Evolutionary conservation across 2,888 invertebrate genomes (phyloP).

Genomic region (Physocephala rufipes): DNA sequence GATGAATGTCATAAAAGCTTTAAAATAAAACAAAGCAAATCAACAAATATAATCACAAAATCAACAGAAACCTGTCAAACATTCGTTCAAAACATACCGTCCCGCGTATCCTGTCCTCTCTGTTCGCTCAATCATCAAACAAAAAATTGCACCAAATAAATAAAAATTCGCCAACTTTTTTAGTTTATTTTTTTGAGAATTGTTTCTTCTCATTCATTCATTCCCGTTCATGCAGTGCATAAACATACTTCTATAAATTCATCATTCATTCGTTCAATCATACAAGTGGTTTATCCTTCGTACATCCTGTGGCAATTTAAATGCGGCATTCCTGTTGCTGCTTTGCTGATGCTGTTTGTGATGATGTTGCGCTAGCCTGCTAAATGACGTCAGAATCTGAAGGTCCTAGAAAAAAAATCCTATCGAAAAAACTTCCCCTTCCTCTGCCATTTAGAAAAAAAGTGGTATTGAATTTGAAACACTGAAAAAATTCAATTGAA

Average conservation of each 20-base stretch:
- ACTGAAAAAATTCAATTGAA: conserved; percentile 32
- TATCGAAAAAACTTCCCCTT: not conserved
- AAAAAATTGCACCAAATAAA: conserved; percentile 23
- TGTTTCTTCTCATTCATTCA: not conserved
- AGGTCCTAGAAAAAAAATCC: not conserved
- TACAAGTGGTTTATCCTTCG: conserved; percentile 52
- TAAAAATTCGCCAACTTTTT: too few species aligned
- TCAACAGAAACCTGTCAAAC: not conserved
- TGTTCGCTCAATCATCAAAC: not conserved
- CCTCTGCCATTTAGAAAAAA: not conserved
- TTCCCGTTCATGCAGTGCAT: not conserved
- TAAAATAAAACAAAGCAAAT: conserved; percentile 18
- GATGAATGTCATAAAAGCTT: conserved; percentile 26
- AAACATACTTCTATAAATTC: not conserved
- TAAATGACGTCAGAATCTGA: not conserved
- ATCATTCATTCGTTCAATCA: conserved; percentile 48
- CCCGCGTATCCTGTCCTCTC: not conserved
- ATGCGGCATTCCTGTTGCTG: conserved; percentile 9
- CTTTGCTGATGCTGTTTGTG: not conserved
- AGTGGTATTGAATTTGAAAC: conserved; percentile 16
- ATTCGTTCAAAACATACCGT: not conserved
- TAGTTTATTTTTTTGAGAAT: too few species aligned
- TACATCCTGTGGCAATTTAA: conserved; percentile 28
- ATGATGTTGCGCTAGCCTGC: conserved; percentile 21
- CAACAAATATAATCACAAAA: conserved; percentile 11